These are phyloP conservation scores for Typhlomys cinereus DNA, from an alignment of 2,113 vertebrate species.

Conservation along the genomic window DNA sequence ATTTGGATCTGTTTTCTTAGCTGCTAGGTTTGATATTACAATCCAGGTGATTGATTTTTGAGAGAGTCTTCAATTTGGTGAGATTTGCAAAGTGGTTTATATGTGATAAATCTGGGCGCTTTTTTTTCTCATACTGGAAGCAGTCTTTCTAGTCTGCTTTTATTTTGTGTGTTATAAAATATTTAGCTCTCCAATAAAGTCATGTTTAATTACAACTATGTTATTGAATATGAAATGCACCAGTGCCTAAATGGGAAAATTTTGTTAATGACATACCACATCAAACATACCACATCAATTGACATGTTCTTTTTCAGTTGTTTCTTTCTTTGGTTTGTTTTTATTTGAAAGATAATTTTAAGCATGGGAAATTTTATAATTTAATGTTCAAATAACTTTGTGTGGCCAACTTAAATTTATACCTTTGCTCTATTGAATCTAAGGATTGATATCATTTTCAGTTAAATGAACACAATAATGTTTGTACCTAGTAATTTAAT, in stretches of 20 bases:
- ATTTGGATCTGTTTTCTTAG: background rate
- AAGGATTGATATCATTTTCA: background rate
- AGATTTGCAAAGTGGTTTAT: background rate
- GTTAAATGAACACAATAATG: background rate
- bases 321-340: background rate
- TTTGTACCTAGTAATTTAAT: background rate
- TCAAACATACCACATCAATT: background rate
- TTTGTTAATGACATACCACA: background rate
- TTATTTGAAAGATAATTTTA: background rate
- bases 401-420: conserved; percentile 37
- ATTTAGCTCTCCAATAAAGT: background rate
- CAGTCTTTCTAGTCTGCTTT: background rate
- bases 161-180: background rate
- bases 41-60: background rate
- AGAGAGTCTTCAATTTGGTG: background rate
- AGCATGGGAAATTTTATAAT: background rate
- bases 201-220: background rate
- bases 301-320: background rate
- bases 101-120: background rate
- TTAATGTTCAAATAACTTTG: background rate
- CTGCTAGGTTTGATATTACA: background rate
- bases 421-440: background rate
- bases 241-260: background rate
- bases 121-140: background rate
- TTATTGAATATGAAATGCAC: background rate